Evolutionary conservation across 92 coral and sea anemone species (phyloP), one percentile per base, ranked within the genome.

Genomic region (Parazoanthus swiftii): DNA sequence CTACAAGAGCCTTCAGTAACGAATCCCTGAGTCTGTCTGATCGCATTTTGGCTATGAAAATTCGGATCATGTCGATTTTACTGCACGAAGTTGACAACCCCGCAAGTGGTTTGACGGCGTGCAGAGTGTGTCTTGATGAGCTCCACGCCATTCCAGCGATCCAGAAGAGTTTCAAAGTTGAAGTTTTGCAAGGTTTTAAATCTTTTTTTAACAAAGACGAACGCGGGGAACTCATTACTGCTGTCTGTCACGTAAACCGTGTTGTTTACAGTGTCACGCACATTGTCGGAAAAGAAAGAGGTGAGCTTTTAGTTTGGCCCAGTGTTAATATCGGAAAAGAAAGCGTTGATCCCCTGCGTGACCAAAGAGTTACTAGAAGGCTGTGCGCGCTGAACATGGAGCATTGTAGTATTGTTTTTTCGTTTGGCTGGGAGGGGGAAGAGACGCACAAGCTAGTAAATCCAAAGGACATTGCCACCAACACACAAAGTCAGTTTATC

Each of bases 1-100:
- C 93, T 72, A 93, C 93, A 43, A 75, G 77, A 70, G 93, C 93
- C 21, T 93, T 93, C 63, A 72, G 65, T 46, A 88, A 93, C 76
- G 92, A 93, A 80, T 88, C 90, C 2, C 85, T 93, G 23, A 50
- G 39, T 1, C 38, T 74, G 8, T 79, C 88, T 25, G 93, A 93
- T 25, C 93, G 95, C 29, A 50, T 93, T 51, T 73, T 76, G 23
- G 93, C 95, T 0, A 89, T 89, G 92, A 78, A 66, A 9, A 70
- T 85, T 46, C 90, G 93, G 65, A 71, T 93, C 46, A 84, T 93
- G 88, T 91, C 93, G 51, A 93, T 90, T 5, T 66, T 93, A 39
- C 88, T 93, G 4, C 94, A 91, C 39, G 56, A 85, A 51, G 73
- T 83, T 8, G 93, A 86, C 80, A 71, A 85, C 36, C 91, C 89